phyloP scores from a whole-genome alignment of 2,797 vertebrate species.

The Oreochromis mossambicus region DNA sequence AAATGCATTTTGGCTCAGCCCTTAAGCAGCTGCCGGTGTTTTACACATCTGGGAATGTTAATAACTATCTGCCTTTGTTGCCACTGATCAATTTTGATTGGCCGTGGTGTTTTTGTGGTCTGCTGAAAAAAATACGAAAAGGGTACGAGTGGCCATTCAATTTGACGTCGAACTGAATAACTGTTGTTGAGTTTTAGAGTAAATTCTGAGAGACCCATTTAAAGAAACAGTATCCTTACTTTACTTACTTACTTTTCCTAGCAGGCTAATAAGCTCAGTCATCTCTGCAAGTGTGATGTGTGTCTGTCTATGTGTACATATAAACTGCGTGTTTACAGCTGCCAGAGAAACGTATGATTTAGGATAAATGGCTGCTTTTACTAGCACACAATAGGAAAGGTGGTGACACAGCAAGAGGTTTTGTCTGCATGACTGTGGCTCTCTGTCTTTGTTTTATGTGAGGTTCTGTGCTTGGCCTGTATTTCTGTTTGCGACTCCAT shows the following conservation, averaged over 20 bases:
- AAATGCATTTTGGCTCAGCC: neutral
- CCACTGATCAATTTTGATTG: constrained; percentile 5
- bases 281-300: constrained; percentile 8
- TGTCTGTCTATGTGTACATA: constrained; percentile 19
- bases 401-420: constrained; percentile 32
- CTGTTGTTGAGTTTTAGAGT: neutral
- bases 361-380: constrained; percentile 52
- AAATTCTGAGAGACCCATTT: neutral
- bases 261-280: neutral
- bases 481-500: neutral
- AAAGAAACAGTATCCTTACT: neutral
- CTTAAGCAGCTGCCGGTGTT: constrained; percentile 26
- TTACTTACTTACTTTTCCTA: neutral
- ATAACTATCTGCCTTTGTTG: constrained; percentile 1
- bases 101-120: constrained; percentile 9
- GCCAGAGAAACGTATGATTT: constrained; percentile 47
- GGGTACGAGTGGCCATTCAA: neutral
- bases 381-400: constrained; percentile 44
- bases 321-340: constrained; percentile 32
- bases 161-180: neutral
- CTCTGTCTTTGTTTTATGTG: neutral
- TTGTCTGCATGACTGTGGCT: constrained; percentile 17
- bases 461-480: neutral
- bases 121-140: neutral
- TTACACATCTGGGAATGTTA: constrained; percentile 30